Conservation (phyloP, 1,140 invertebrate species). For the Drosophila miranda region DNA sequence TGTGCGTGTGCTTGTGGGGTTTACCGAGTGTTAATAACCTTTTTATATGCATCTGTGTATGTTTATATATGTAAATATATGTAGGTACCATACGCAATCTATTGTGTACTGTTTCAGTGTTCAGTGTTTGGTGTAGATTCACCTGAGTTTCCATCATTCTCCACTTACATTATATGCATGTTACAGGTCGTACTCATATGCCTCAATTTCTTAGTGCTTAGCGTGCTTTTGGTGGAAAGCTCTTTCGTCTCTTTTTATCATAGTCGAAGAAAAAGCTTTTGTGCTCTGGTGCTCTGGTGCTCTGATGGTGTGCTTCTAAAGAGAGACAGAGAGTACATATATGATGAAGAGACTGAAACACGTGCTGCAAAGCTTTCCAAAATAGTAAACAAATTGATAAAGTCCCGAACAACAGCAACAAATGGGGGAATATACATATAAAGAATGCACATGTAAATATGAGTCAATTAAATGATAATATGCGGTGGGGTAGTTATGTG, state of each 20-base stretch:
- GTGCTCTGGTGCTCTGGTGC: slow-evolving; percentile 34
- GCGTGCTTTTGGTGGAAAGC: slow-evolving; percentile 7
- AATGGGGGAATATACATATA: slow-evolving; percentile 36
- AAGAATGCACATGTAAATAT: slow-evolving; percentile 28
- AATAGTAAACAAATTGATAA: slow-evolving; percentile 64
- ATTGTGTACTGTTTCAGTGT: slow-evolving; percentile 7
- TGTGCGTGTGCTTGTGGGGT: no score
- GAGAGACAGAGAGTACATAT: slow-evolving; percentile 30
- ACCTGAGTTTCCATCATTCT: slow-evolving; percentile 14
- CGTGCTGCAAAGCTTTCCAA: slow-evolving; percentile 50
- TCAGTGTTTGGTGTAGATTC: slow-evolving; percentile 1
- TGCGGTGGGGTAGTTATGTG: neutral
- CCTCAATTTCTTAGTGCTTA: no score
- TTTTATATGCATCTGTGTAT: neutral
- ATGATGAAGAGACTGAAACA: slow-evolving; percentile 45
- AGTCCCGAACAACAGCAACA: slow-evolving; percentile 21
- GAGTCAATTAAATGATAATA: slow-evolving; percentile 29
- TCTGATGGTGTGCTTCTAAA: no score
- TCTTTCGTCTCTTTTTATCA: no score
- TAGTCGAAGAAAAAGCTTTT: neutral
- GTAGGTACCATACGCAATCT: neutral
- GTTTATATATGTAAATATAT: slow-evolving; percentile 7
- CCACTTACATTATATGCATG: slow-evolving; percentile 51
- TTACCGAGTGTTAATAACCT: neutral
- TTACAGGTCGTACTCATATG: neutral